Base-by-base conservation (phyloP, 2,113 vertebrate genomes). In the Spilogale gracilis region DNA sequence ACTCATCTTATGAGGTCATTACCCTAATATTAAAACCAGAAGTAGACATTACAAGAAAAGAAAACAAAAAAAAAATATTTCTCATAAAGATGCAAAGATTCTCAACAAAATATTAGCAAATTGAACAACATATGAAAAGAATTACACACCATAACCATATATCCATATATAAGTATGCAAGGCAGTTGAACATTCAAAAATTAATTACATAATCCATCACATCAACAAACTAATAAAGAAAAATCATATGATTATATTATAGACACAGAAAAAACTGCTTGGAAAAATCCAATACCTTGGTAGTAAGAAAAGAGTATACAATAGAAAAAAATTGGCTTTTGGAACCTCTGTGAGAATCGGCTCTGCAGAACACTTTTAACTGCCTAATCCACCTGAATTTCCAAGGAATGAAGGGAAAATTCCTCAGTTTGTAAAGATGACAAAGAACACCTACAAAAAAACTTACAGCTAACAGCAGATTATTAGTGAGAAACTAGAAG, bases 41-140 rank as follows among this genome's bases (percentile, higher is more conserved):
- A 30, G 67, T 58, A 76, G 38, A 76, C 54, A 50, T 76, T 76
- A 50, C 56, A 61, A 0, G 5, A 60, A 60, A 89, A 74, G 52
- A 76, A 89, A 76, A 48, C 20, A 32, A 76, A 3, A 94, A 3
- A 82, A 2, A 2, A 73, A 4, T 63, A 25, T 92, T 38, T 65
- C 17, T 87, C 54, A 92, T 50, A 17, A 14, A 16, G 25, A 76
- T 38, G 9, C 13, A 87, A 87, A 91, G 20, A 14, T 38, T 52
- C 58, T 56, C 43, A 74, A 88, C 43, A 92, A 82, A 96, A 83
- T 88, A 74, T 52, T 82, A 79, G 38, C 7, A 48, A 95, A 80
- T 63, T 48, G 78, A 84, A 43, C 25, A 92, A 45, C 32, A 3
- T 17, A 81, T 80, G 43, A 20, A 79, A 71, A 54, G 21, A 92